Percentiles rank a stretch among this genome's conserved stretches.
Evolutionary conservation across 1,140 invertebrate genomes (phyloP).

Genomic region (Euglossa dilemma): DNA sequence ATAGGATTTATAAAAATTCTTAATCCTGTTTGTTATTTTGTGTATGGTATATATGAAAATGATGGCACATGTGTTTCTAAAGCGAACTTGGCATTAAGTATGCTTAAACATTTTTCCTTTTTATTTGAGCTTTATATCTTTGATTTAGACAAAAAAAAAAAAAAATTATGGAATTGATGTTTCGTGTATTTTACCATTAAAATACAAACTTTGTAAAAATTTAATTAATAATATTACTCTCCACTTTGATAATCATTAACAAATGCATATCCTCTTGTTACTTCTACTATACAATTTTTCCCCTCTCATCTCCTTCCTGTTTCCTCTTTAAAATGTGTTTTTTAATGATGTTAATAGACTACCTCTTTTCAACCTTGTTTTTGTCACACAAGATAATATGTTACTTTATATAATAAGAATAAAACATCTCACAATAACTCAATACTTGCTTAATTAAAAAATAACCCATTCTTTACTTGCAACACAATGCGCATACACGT

Average conservation of each 20-base stretch:
- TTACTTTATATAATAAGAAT: slow-evolving; percentile 31
- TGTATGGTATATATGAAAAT: slow-evolving; percentile 61
- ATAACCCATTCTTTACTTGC: slow-evolving; percentile 13
- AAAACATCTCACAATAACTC: slow-evolving; percentile 32
- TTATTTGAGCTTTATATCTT: slow-evolving; percentile 61
- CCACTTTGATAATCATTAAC: slow-evolving; percentile 31
- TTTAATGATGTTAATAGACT: slow-evolving; percentile 24
- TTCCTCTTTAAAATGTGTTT: slow-evolving; percentile 18
- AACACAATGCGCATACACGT: slow-evolving; percentile 9
- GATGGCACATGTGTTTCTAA: slow-evolving; percentile 70
- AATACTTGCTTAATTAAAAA: slow-evolving; percentile 39
- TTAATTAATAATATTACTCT: slow-evolving; percentile 54
- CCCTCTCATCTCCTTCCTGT: neutral
- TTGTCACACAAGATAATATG: slow-evolving; percentile 3
- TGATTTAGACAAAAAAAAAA: slow-evolving; percentile 39
- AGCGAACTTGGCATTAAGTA: slow-evolving; percentile 61
- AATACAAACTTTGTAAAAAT: slow-evolving; percentile 42
- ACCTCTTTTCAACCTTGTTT: slow-evolving; percentile 11
- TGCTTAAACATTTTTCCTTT: slow-evolving; percentile 48
- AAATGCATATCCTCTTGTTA: slow-evolving; percentile 46
- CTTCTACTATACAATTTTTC: slow-evolving; percentile 14
- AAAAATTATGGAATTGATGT: slow-evolving; percentile 11
- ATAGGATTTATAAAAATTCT: slow-evolving; percentile 66
- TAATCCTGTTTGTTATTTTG: slow-evolving; percentile 53
- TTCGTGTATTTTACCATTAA: slow-evolving; percentile 37